Base-by-base conservation (phyloP, 2,113 vertebrate species). In the Mohoua ochrocephala region DNA sequence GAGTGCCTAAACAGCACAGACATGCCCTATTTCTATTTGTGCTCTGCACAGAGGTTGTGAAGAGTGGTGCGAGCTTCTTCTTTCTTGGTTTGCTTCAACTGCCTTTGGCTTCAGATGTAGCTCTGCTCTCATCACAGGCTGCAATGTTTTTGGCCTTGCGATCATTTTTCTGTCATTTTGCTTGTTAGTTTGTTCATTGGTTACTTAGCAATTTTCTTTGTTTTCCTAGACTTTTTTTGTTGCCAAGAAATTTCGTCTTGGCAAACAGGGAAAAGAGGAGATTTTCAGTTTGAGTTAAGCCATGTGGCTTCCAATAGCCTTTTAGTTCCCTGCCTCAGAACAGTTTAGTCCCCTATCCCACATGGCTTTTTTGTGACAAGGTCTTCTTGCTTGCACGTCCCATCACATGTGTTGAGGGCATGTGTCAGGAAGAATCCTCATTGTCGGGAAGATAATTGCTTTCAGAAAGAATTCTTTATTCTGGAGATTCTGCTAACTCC, bases 121-220 rank as follows among this genome's bases (percentile, higher is more conserved):
- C 39, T 91, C 79, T 95, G 92, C 88, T 97, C 95, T 95, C 95
- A 83, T 91, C 85, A 94, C 82, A 91, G 63, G 75, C 95, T 96
- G 95, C 88, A 92, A 83, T 86, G 54, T 85, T 95, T 94, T 94
- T 97, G 95, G 96, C 94, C 71, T 91, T 84, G 68, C 35, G 60
- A 88, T 88, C 59, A 35, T 90, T 95, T 93, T 97, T 53, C 91
- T 97, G 96, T 96, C 95, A 94, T 95, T 91, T 95, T 95, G 92
- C 95, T 93, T 93, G 75, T 95, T 95, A 96, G 94, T 95, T 95
- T 97, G 91, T 88, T 94, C 96, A 94, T 96, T 97, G 94, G 96
- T 97, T 95, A 95, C 96, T 96, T 94, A 97, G 95, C 94, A 96
- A 96, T 97, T 97, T 94, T 95, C 94, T 96, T 93, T 97, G 95